phyloP scores from a whole-genome alignment of 2,888 invertebrate genomes.

The Ennomos erosarius region DNA sequence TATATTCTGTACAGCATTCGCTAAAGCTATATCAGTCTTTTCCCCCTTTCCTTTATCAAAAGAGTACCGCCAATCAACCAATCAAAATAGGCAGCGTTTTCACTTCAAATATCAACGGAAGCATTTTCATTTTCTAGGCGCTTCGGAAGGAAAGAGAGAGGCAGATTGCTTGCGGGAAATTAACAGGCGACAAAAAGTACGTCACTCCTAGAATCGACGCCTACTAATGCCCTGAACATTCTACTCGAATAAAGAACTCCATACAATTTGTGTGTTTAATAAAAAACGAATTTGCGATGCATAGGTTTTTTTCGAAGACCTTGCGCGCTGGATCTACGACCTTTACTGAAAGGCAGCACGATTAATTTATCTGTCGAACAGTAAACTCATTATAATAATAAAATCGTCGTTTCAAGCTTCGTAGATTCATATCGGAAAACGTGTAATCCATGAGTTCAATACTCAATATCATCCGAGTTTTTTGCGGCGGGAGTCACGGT shows the following conservation, averaged over 20 bases:
- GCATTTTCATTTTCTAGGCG: conserved; percentile 4
- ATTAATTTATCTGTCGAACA: conserved; percentile 41
- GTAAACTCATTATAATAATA: conserved; percentile 35
- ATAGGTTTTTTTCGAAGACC: conserved; percentile 48
- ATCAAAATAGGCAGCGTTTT: too few species aligned
- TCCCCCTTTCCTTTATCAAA: too few species aligned
- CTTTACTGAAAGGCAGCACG: conserved; percentile 50
- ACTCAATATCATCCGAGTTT: conserved; percentile 49
- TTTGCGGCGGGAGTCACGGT: conserved; percentile 72
- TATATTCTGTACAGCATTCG: too few species aligned
- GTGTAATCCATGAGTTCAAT: conserved; percentile 44
- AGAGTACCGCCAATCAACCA: too few species aligned
- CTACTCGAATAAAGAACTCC: conserved; percentile 36
- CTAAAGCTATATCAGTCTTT: too few species aligned
- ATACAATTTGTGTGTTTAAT: conserved; percentile 34
- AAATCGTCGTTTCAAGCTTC: conserved; percentile 28
- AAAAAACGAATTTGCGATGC: conserved; percentile 39
- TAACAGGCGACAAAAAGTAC: conserved; percentile 81
- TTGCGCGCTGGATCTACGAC: conserved; percentile 47
- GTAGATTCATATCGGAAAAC: conserved; percentile 31
- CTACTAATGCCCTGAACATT: conserved; percentile 49
- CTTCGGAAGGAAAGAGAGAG: conserved; percentile 80
- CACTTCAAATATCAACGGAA: too few species aligned
- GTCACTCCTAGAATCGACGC: conserved; percentile 85
- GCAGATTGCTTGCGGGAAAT: conserved; percentile 86